Evolutionary conservation across 1,140 invertebrate species (phyloP), one percentile per base, ranked within the genome.

Genomic region (Leptinotarsa defecta): DNA sequence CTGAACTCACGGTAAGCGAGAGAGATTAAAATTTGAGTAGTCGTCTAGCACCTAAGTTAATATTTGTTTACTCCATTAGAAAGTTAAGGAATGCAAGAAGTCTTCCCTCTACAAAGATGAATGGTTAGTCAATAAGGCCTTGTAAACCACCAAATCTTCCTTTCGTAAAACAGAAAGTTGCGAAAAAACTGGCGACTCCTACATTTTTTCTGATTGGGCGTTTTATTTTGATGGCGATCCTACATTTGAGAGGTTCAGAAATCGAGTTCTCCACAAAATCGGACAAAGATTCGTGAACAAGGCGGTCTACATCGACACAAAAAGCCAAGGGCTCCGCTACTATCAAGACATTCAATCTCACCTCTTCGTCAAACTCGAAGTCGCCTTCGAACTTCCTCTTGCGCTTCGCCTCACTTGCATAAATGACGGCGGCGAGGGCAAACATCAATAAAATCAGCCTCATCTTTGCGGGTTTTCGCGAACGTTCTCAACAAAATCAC

Each of bases 291-390:
- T 24, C 72, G 13, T 63, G 0, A 19, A 19, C 22, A 19, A 63
- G 62, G 62, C 13, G 6, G 62, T 22, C 62, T 11, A 19, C 19
- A 63, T 22, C 62, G 19, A 63, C 8, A 63, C 19, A 63, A 63
- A 63, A 63, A 19, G 22, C 19, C 17, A 67, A 24, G 22, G 34
- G 65, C 65, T 20, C 65, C 17, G n/a, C 34, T 67, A 67, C 34
- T 67, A 24, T 43, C 52, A 57, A 57, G 52, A 65, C 61, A 62
- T 34, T 15, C 20, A 13, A 65, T 27, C 87, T 86, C 83, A 91
- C 91, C 89, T 92, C 90, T 83, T 92, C 91, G 74, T 89, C 90
- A 79, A 92, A 92, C 79, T 91, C 91, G 81, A 92, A 92, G 79
- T 92, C 91, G 13, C 90, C 90, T 76, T 92, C 91, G 83, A 91